These are phyloP conservation scores for Chrysomela aeneicollis DNA, from an alignment of 2,888 invertebrate species.

Conservation along the genomic window DNA sequence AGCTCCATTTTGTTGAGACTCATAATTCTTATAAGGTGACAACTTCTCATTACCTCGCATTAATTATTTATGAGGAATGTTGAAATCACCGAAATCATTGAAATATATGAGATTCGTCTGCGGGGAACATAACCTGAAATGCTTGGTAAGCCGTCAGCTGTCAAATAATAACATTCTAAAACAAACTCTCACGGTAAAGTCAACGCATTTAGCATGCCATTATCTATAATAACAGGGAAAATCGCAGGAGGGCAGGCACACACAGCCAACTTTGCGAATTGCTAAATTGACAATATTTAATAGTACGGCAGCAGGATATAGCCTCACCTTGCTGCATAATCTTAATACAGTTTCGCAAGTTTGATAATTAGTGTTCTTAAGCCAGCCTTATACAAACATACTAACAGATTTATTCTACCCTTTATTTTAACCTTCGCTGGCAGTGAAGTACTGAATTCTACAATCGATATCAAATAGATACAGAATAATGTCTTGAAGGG, in stretches of 20 bases:
- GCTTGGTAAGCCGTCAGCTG: conserved; percentile 56
- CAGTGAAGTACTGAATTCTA: conserved; percentile 22
- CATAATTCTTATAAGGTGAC: neutral
- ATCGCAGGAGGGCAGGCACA: conserved; percentile 52
- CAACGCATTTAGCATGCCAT: conserved; percentile 60
- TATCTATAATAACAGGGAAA: conserved; percentile 60
- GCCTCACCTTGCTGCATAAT: conserved; percentile 59
- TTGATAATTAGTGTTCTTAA: conserved; percentile 63
- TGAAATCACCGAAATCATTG: conserved; percentile 16
- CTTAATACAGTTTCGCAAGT: conserved; percentile 63
- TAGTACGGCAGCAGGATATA: conserved; percentile 41
- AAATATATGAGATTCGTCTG: conserved; percentile 32
- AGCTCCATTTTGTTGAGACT: too few relatives aligned
- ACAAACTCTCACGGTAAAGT: conserved; percentile 58
- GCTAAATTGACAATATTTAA: conserved; percentile 64
- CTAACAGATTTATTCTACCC: conserved; percentile 58
- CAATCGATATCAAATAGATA: too few relatives aligned
- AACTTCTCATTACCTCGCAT: neutral
- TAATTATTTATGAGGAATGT: conserved; percentile 8
- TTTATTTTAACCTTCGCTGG: conserved; percentile 32
- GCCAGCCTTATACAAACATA: conserved; percentile 61
- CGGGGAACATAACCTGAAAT: conserved; percentile 41
- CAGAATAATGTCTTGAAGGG: too few relatives aligned
- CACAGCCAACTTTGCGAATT: conserved; percentile 57
- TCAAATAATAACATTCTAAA: conserved; percentile 57